Conservation (phyloP, 2,888 invertebrate species). For the Trachelus stipa region DNA sequence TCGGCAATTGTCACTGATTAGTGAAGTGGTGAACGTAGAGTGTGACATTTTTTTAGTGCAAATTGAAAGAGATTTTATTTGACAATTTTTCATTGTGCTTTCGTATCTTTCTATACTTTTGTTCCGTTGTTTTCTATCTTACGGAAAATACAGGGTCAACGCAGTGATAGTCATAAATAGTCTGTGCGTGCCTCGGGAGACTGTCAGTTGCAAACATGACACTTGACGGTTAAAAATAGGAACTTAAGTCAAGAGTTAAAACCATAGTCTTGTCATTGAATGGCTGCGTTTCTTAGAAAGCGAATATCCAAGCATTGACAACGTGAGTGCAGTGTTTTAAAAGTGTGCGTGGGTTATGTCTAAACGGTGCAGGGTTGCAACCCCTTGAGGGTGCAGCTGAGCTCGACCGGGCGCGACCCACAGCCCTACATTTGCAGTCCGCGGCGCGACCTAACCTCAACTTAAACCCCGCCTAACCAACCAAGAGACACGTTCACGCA, state of each 20-base stretch:
- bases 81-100: neutral
- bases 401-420: slow-evolving; percentile 65
- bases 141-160: neutral
- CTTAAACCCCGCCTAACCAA: slow-evolving; percentile 42
- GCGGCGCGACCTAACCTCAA: slow-evolving; percentile 63
- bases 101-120: neutral
- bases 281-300: neutral
- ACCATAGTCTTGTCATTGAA: neutral
- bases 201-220: neutral
- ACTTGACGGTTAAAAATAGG: neutral
- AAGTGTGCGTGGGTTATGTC: slow-evolving; percentile 3
- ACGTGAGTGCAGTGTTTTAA: neutral
- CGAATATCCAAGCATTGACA: neutral
- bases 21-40: neutral
- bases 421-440: slow-evolving; percentile 65
- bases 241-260: neutral
- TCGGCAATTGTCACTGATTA: neutral
- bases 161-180: neutral
- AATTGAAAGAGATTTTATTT: neutral
- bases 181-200: neutral
- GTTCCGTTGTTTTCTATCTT: neutral
- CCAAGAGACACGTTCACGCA: slow-evolving; percentile 29
- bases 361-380: slow-evolving; percentile 23
- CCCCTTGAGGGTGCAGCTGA: slow-evolving; percentile 45
- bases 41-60: neutral